A percentile compares a stretch with the other conserved stretches of the same genome.
These are phyloP conservation scores for Copidosoma floridanum DNA, from an alignment of 1,140 invertebrate genomes.

Conservation along the genomic window DNA sequence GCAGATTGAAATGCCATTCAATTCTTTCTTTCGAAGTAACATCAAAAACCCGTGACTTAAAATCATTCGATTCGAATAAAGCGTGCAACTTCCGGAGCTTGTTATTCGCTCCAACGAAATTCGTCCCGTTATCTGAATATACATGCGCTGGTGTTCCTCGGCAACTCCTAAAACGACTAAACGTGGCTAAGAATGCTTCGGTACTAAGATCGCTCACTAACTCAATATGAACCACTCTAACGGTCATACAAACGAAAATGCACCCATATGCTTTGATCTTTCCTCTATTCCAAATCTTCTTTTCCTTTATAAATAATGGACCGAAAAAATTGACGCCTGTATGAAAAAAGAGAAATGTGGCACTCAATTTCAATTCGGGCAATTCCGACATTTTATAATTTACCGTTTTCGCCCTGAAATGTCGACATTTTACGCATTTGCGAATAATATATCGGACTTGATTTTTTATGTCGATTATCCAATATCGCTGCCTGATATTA, in stretches of 20 bases:
- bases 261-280: not conserved
- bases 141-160: too few relatives aligned
- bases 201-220: not conserved
- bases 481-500: conserved; percentile 32
- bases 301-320: not conserved
- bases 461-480: conserved; percentile 29
- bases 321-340: not conserved
- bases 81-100: too few relatives aligned
- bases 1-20: conserved; percentile 1
- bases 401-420: not conserved
- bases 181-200: too few relatives aligned
- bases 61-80: too few relatives aligned
- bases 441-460: not conserved
- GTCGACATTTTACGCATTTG: not conserved
- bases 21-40: too few relatives aligned
- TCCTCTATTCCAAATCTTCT: not conserved
- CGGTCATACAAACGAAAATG: not conserved
- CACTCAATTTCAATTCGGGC: conserved; percentile 31
- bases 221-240: not conserved
- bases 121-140: too few relatives aligned
- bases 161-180: too few relatives aligned
- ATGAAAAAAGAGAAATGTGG: too few relatives aligned
- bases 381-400: conserved; percentile 42
- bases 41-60: too few relatives aligned
- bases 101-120: too few relatives aligned